A percentile compares a stretch with the other conserved stretches of the same genome.
These are phyloP conservation scores for Sipha flava DNA, from an alignment of 1,140 invertebrate genomes.

Conservation along the genomic window DNA sequence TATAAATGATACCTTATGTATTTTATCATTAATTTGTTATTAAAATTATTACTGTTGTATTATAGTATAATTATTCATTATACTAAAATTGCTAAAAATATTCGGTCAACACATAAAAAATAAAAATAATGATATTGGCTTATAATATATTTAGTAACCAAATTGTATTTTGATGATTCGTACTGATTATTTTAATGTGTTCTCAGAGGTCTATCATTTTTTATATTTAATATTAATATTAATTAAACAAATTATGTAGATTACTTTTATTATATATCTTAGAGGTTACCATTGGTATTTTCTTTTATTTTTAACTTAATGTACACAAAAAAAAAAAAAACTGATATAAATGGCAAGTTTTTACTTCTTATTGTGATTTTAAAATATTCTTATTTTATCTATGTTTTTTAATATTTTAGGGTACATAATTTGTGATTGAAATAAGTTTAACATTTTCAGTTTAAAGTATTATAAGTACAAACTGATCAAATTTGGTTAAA, in stretches of 20 bases:
- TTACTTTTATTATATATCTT: slow-evolving; percentile 14
- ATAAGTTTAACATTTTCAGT: not conserved
- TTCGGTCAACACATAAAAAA: not conserved
- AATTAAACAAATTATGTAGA: not conserved
- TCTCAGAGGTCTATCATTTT: slow-evolving; percentile 17
- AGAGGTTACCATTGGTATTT: not conserved
- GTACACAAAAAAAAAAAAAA: not conserved
- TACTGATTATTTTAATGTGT: slow-evolving; percentile 21
- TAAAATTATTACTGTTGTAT: not conserved
- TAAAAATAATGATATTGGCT: not conserved
- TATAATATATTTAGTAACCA: not conserved
- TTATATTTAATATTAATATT: not conserved
- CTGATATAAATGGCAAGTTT: not conserved
- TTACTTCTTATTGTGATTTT: not conserved
- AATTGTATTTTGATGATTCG: slow-evolving; percentile 2
- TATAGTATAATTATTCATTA: not conserved
- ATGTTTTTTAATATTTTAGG: not conserved
- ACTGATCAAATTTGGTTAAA: not conserved
- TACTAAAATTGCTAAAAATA: not conserved
- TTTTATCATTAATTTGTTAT: not conserved
- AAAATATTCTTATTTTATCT: not conserved
- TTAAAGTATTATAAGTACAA: not conserved
- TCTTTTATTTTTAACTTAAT: not conserved
- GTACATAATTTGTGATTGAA: not conserved
- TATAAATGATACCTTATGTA: not conserved